Evolutionary conservation across 2,888 invertebrate genomes (phyloP), one percentile per base, ranked within the genome.

Genomic region (Peribatodes rhomboidaria): DNA sequence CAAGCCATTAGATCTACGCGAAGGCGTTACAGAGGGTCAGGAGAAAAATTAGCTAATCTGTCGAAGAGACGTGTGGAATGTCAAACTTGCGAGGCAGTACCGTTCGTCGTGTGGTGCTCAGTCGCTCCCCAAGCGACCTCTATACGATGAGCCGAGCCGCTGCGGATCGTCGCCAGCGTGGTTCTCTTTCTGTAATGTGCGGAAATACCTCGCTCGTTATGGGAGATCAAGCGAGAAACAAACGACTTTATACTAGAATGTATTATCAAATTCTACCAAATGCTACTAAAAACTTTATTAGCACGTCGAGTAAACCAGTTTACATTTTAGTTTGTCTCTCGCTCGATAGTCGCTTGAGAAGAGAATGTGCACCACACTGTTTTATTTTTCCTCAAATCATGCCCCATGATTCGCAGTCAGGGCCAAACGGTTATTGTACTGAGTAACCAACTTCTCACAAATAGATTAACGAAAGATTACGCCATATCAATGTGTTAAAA

Each of bases 181-280:
- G 47, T 47, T 47, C 41, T 39, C 47, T 20, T 44, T 50, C 65
- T 65, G 65, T 60, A 65, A 65, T 44, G 56, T 65, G 60, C 65
- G 42, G 16, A 65, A 65, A 65, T 56, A 52, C 60, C 65, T 60
- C 65, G 60, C 65, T 56, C 41, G 60, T 65, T 65, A 65, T 56
- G 50, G 50, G 50, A 44, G 20, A 46, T 56, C 59, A 44, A 39
- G 18, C 37, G 56, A 47, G 60, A 60, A 60, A 65, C 60, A 61
- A 61, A 39, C 33, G 1, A 44, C 18, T 42, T 54, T 8, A 47
- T 18, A 53, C 46, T 44, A 20, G 20, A 37, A 35, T 8, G 13
- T 50, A 6, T 9, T 16, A 31, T 16, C 10, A 10, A 33, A 47
- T 47, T 14, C 27, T 14, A 47, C 27, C n/a, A 47, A 27, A 14